A percentile compares a stretch with the other conserved stretches of the same genome.
These are phyloP conservation scores for Luperina nickerlii DNA, from an alignment of 2,888 invertebrate genomes.

Conservation along the genomic window DNA sequence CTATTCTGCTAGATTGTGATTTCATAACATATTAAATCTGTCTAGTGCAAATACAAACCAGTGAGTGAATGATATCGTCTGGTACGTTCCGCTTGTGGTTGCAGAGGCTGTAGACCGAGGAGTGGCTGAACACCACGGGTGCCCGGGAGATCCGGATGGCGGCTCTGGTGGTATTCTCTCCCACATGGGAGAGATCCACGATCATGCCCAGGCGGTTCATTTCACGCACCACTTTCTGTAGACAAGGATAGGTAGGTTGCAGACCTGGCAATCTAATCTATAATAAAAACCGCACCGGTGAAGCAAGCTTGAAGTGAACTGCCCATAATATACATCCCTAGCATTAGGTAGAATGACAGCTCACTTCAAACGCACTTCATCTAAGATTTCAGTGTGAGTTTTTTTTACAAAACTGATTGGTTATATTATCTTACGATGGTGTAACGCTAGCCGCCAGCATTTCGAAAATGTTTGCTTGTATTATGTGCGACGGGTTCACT, in stretches of 20 bases:
- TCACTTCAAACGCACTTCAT: background rate
- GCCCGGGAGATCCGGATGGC: constrained; percentile 92
- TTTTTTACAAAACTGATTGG: background rate
- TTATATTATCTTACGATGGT: background rate
- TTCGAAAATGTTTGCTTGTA: background rate
- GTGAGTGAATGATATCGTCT: constrained; percentile 91
- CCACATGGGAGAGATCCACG: constrained; percentile 93
- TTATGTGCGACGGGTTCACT: background rate
- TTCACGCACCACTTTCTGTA: constrained; percentile 92
- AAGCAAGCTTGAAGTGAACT: background rate
- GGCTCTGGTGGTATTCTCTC: constrained; percentile 92
- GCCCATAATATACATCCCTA: background rate
- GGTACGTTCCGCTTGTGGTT: constrained; percentile 93
- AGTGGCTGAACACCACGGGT: constrained; percentile 94
- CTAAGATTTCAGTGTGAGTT: background rate
- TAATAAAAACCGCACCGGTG: background rate
- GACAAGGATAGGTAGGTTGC: constrained; percentile 58
- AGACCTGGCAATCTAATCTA: background rate
- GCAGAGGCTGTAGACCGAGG: constrained; percentile 93
- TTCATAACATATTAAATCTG: background rate
- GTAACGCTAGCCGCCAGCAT: constrained; percentile 30
- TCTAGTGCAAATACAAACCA: constrained; percentile 81
- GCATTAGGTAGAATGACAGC: background rate
- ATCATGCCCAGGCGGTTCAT: constrained; percentile 96
- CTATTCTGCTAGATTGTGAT: background rate